Evolutionary conservation across 1,140 invertebrate genomes (phyloP), one percentile per base, ranked within the genome.

Genomic region (Drosophila obscura): DNA sequence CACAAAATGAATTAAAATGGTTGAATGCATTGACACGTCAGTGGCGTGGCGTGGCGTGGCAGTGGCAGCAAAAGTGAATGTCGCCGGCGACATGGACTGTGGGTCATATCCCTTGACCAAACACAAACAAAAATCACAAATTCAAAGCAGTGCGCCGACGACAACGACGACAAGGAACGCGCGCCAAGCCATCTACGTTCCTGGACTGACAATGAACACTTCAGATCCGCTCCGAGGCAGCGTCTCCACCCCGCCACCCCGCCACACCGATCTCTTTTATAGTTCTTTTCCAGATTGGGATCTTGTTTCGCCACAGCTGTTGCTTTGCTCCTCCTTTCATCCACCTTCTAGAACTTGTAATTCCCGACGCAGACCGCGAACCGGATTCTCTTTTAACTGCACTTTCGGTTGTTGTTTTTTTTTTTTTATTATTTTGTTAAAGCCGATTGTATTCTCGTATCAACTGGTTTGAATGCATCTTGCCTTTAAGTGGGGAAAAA

Each of bases 331-430:
- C 51, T 43, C 24, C 24, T 35, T 44, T 49, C 11, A 1, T 1
- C 19, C 19, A 16, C 46, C 22, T 50, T 58, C 43, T 58, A 58
- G 64, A 69, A 71, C 67, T 71, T 71, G 64, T 71, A 50, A 71
- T 71, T 71, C 67, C 58, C 50, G 44, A 44, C 45, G 39, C 16
- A 24, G 35, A 13, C 19, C 43, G 39, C 43, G 64, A 82, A 82
- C 80, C 80, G 80, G 80, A 82, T 82, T 79, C 75, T 15, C 57
- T 43, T 79, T 82, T 75, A 83, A 82, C 80, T 83, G 75, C 80
- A 82, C 75, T 83, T 79, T 79, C 46, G 31, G 74, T 73, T 62
- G 26, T 51, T 82, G 79, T 79, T 78, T 69, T 35, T 59, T 67
- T 39, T 60, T 61, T n/a, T n/a, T n/a, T n/a, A n/a, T n/a, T 19